Evolutionary conservation across 1,140 invertebrate genomes (phyloP), one percentile per base, ranked within the genome.

Genomic region (Laupala kohalensis): DNA sequence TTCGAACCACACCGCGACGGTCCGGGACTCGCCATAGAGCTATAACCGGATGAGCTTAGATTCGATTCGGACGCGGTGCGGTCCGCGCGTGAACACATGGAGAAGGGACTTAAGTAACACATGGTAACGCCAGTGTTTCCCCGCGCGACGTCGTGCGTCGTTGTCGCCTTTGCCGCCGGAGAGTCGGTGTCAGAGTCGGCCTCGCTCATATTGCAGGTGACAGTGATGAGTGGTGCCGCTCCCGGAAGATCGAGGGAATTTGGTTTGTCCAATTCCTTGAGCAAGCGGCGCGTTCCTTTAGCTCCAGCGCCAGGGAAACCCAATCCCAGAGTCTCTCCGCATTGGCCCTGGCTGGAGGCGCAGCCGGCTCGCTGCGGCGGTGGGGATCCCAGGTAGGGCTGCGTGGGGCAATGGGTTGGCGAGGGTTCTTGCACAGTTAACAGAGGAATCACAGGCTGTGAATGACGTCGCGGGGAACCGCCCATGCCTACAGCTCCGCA

Each of bases 41-140:
- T 90, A 76, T 92, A 92, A n/a, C 91, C 91, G 1, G 89, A 91
- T 12, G 90, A 91, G 72, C 89, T 91, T 25, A 92, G 79, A 79
- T 92, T 92, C 0, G 89, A 91, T 79, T 92, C 90, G 0, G 90
- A 92, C 19, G 89, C 88, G 19, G 88, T 87, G 75, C 90, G 82
- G 75, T 90, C 89, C 13, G 86, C 84, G 74, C 87, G 79, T 12
- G 86, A 83, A 26, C 86, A 85, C 82, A 90, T 88, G 1, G 88
- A 87, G 77, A 91, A 91, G 6, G 90, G 90, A 78, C 89, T 90
- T 30, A 92, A 78, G 77, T 91, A 92, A 71, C 85, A 86, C 86
- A 91, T 89, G 28, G 87, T 86, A 79, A 6, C 84, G 81, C 70
- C 72, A 53, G 15, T 72, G 37, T 19, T 15, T 6, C 30, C 37